Base-by-base conservation (phyloP, 2,888 invertebrate species). In the Ramazzottius varieornatus region DNA sequence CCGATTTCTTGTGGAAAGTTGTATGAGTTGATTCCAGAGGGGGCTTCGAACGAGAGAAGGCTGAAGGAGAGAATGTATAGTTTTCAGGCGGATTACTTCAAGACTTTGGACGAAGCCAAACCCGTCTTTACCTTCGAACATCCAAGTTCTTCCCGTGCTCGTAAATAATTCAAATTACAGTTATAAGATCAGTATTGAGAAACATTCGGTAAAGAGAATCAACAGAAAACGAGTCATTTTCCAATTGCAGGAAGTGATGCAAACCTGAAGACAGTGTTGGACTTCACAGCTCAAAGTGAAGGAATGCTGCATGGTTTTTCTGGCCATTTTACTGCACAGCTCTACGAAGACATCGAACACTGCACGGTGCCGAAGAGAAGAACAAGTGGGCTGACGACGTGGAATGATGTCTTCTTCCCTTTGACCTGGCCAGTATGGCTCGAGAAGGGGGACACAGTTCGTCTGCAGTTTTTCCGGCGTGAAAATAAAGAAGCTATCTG, bases 271-370 rank as follows among this genome's bases (percentile, higher is more conserved):
- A n/a, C n/a, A n/a, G n/a, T n/a, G n/a, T n/a, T n/a, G n/a, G 24
- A 54, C 4, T 54, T 54, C 29, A 29, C 4, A 54, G 54, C 29
- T 29, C 13, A 54, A 4, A 29, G 4, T 29, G 16, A 8, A 8
- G 54, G 54, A 54, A 54, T 54, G 54, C 54, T 54, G 16, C 54
- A 54, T 24, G 54, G 54, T 24, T 54, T 54, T 24, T 4, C n/a
- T 29, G 54, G 54, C 20, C 24, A 8, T 29, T 54, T 54, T 29
- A 29, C 20, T 8, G 54, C 54, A 4, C 4, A 24, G 8, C 54
- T 54, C n/a, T 54, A 54, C 29, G 54, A 24, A 29, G 29, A 54
- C 54, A 54, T 54, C 24, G 54, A 54, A 54, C 54, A 54, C 54
- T 16, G 54, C 29, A 4, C 24, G 29, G 20, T 54, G 54, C 54